Evolutionary conservation across 1,140 invertebrate genomes (phyloP).

Genomic region (Condylostylus longicornis): DNA sequence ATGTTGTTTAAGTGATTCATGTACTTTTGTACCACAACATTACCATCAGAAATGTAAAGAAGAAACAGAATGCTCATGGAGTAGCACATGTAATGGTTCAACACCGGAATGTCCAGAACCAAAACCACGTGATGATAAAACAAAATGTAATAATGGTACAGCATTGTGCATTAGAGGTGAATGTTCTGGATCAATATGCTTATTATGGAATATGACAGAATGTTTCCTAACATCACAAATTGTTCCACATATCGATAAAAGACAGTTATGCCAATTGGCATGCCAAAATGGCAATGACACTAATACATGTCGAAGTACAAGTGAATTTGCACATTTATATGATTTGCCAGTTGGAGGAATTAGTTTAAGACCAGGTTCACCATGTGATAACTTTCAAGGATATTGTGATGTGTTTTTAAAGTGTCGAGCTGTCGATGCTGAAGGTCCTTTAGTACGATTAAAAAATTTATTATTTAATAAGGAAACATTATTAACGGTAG

Average conservation of each 20-base stretch:
- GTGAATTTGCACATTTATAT: constrained; percentile 58
- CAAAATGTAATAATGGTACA: constrained; percentile 68
- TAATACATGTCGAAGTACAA: constrained; percentile 70
- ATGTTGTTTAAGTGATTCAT: constrained; percentile 73
- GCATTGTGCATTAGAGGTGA: constrained; percentile 86
- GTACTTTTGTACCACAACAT: constrained; percentile 55
- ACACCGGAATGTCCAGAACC: constrained; percentile 75
- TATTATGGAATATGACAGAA: constrained; percentile 84
- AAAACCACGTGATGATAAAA: constrained; percentile 58
- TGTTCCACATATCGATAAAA: constrained; percentile 61
- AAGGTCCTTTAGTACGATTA: constrained; percentile 88
- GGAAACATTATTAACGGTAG: constrained; percentile 70
- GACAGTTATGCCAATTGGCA: constrained; percentile 86
- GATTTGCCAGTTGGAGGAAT: constrained; percentile 71
- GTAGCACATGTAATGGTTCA: constrained; percentile 70
- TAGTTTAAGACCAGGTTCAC: constrained; percentile 80
- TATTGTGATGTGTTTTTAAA: constrained; percentile 98
- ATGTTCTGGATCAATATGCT: constrained; percentile 89
- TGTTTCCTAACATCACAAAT: constrained; percentile 86
- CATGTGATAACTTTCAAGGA: constrained; percentile 95
- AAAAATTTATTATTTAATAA: constrained; percentile 93
- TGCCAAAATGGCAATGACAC: constrained; percentile 73
- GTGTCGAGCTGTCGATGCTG: constrained; percentile 93
- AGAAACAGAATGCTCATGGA: constrained; percentile 77
- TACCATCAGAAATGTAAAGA: constrained; percentile 58